Evolutionary conservation across 2,888 invertebrate species (phyloP), one percentile per base, ranked within the genome.

Genomic region (Polyploca ridens): DNA sequence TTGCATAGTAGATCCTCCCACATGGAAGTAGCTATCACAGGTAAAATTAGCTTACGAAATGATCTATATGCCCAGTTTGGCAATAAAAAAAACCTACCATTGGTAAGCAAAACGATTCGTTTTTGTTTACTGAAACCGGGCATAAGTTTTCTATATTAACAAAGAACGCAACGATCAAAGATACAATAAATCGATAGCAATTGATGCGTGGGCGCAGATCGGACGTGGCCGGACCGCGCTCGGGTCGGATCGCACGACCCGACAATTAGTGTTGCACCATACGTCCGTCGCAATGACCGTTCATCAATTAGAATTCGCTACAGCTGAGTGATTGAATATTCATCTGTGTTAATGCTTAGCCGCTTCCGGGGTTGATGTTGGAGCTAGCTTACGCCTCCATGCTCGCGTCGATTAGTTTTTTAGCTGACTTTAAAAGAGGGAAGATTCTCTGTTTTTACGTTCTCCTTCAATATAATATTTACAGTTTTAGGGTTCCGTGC

Each of bases 171-270:
- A 66, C 63, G 69, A 72, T 70, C 67, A 69, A 70, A 67, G 68
- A 58, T 61, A 64, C 57, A 59, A 76, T 73, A 68, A 74, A 77
- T 78, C 77, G 70, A 74, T 76, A 60, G 54, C 69, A 71, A 74
- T 73, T 69, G 69, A 27, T 70, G 75, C 73, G 75, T 75, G 60
- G 71, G 75, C 71, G 76, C 72, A 71, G 58, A 1, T 8, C n/a
- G 54, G 54, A 54, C 54, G 19, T 54, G 54, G 19, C 54, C 54
- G 54, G 10, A 10, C 19, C 54, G 7, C 54, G 59, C 65, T 62
- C 62, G 60, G 62, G 76, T 75, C 72, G 74, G 70, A 66, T 75
- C 71, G 64, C 78, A 74, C 70, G 71, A 69, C 71, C 75, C 64
- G 58, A 61, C 69, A 69, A 71, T 71, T 72, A 65, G 57, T 61